These are phyloP conservation scores for Chelon auratus DNA, from an alignment of 2,797 vertebrate species.

Conservation along the genomic window DNA sequence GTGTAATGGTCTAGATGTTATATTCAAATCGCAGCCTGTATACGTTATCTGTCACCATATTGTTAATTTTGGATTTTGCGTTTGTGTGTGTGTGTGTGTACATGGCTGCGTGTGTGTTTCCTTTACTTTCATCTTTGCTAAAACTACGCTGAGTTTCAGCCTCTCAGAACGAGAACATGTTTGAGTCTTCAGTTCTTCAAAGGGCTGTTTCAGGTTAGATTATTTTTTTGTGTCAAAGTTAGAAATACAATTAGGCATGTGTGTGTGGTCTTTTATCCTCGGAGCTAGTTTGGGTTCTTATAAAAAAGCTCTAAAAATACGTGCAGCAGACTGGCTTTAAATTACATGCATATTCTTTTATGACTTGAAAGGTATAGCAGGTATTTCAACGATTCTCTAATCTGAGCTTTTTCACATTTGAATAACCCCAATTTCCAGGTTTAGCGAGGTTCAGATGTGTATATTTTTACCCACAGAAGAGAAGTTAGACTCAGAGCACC, in stretches of 20 bases:
- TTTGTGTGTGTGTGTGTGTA: not conserved
- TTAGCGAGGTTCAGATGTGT: slow-evolving; percentile 51
- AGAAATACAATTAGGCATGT: not conserved
- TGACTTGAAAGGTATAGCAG: slow-evolving; percentile 36
- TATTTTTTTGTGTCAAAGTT: slow-evolving; percentile 4
- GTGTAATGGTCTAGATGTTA: slow-evolving; percentile 1
- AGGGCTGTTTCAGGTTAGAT: not conserved
- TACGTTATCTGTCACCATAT: not conserved
- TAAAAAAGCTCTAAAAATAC: not conserved
- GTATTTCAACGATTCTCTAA: slow-evolving; percentile 52
- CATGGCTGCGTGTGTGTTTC: not conserved
- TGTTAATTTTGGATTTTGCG: not conserved
- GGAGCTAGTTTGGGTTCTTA: slow-evolving; percentile 5
- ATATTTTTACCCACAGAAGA: slow-evolving; percentile 63
- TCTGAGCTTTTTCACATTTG: slow-evolving; percentile 51
- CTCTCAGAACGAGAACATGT: slow-evolving; percentile 2
- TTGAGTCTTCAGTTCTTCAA: not conserved
- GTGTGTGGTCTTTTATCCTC: slow-evolving; percentile 25
- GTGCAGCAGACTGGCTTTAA: slow-evolving; percentile 11
- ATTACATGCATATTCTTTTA: slow-evolving; percentile 18
- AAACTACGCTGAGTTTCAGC: slow-evolving; percentile 12
- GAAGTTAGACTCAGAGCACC: slow-evolving; percentile 46
- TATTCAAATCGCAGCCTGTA: slow-evolving; percentile 1
- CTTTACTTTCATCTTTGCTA: slow-evolving; percentile 5
- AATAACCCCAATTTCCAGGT: slow-evolving; percentile 63